Percentiles rank a stretch among this genome's conserved stretches.
These are phyloP conservation scores for Cryptoblepharus egeriae DNA, from an alignment of 2,797 vertebrate species.

Conservation along the genomic window DNA sequence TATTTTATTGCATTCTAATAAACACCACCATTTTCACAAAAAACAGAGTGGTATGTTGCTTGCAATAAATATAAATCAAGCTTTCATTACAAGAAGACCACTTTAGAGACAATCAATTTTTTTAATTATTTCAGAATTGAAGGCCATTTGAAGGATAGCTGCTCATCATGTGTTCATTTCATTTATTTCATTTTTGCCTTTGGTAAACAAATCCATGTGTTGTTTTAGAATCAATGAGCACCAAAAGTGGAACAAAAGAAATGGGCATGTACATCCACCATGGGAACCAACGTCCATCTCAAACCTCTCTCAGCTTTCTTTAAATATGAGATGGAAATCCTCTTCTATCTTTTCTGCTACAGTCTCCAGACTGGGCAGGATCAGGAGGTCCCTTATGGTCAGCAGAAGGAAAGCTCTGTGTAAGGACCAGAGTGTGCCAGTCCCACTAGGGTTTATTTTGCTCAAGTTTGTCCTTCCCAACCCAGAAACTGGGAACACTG, in stretches of 20 bases:
- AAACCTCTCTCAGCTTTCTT: neutral
- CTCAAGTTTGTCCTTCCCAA: too few relatives aligned
- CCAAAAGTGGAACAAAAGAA: neutral
- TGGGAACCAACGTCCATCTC: neutral
- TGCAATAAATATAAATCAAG: neutral
- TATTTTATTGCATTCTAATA: slow-evolving; percentile 7
- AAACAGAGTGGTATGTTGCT: neutral
- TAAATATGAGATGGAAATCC: too few relatives aligned
- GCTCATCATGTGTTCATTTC: neutral
- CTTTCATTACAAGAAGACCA: neutral
- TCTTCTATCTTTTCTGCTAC: too few relatives aligned
- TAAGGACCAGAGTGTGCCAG: too few relatives aligned
- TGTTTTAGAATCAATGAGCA: too few relatives aligned
- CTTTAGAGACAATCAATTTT: neutral
- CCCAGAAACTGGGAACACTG: too few relatives aligned
- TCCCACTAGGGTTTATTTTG: too few relatives aligned
- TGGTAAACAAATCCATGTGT: neutral
- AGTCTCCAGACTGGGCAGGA: too few relatives aligned
- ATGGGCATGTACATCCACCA: too few relatives aligned
- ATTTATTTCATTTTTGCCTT: neutral
- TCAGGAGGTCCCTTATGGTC: too few relatives aligned
- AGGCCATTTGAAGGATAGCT: neutral
- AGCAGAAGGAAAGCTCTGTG: too few relatives aligned
- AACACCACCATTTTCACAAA: neutral
- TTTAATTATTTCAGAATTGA: neutral